Base-by-base conservation (phyloP, 2,113 vertebrate species). In the Ardeotis arabs region DNA sequence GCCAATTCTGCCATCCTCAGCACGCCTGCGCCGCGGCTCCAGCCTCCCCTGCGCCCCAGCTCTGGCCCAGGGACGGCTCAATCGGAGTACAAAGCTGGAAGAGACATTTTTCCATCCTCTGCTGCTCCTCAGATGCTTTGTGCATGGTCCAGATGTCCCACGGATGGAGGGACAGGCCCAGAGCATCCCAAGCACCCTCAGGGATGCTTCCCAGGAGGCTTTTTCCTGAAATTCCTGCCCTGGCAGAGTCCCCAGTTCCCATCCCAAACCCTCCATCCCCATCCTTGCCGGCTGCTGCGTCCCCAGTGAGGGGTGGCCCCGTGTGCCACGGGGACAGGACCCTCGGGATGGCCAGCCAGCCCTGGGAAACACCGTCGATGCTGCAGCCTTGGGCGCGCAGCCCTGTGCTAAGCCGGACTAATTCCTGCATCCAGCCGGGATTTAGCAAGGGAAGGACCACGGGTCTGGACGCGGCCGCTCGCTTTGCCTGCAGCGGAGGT, bases 291-390 rank as follows among this genome's bases (percentile, higher is more conserved):
- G 35, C 31, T 76, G 44, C 21, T 59, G 53, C 33, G 44, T 37
- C 58, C 49, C 33, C 59, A 60, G 44, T 16, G n/a, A 58, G 67
- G 89, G 50, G 28, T 22, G 10, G 21, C 56, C 21, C 56, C 33
- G 1, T 10, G 44, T 47, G 63, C 33, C 33, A 6, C 4, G 14
- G 75, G 62, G 27, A 24, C 23, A 23, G 55, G 45, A 23, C 33
- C 39, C 19, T 64, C 1, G 5, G 74, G 41, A 28, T 35, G 58
- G 45, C 47, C 0, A 0, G 56, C 45, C 9, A 79, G 37, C 35
- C 69, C 52, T 0, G 1, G 62, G 23, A 83, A 85, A 50, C 0
- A 0, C 59, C 41, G 21, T 14, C 50, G 55, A 22, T 0, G 0
- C 69, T 49, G 20, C 74, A 66, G 60, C 85, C 88, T 67, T 66